Evolutionary conservation across 2,888 invertebrate genomes (phyloP).

Genomic region (Catonia carolina): DNA sequence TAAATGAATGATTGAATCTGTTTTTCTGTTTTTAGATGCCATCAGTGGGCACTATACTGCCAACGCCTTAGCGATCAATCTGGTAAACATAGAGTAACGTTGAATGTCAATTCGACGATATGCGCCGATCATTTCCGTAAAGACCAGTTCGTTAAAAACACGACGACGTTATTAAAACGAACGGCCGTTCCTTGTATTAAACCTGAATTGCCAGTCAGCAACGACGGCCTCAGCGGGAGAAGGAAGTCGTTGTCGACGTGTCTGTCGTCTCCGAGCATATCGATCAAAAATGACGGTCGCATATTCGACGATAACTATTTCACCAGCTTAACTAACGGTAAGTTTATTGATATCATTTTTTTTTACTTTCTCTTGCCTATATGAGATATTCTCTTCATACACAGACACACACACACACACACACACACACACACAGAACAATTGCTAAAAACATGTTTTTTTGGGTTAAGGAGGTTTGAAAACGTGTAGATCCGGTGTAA

Average conservation of each 20-base stretch:
- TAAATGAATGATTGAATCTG: too few relatives aligned
- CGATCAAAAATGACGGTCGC: not conserved
- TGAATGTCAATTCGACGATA: constrained; percentile 29
- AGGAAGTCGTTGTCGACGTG: not conserved
- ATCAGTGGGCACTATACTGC: constrained; percentile 31
- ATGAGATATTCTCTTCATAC: too few relatives aligned
- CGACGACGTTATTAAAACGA: constrained; percentile 31
- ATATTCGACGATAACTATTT: not conserved
- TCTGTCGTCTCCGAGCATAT: constrained; percentile 1
- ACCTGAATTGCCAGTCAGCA: constrained; percentile 23
- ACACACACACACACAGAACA: too few relatives aligned
- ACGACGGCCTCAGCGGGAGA: not conserved
- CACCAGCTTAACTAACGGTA: not conserved
- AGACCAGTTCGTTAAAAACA: constrained; percentile 34
- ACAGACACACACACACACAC: too few relatives aligned
- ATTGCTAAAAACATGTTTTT: too few relatives aligned
- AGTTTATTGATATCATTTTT: not conserved
- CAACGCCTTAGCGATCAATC: constrained; percentile 25
- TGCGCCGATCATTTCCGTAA: constrained; percentile 33
- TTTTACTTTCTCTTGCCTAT: too few relatives aligned
- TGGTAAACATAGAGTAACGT: constrained; percentile 25
- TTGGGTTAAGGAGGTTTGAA: too few relatives aligned
- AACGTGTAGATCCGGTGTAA: too few relatives aligned
- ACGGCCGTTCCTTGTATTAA: constrained; percentile 33
- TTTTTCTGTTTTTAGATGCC: too few relatives aligned